A percentile compares a stretch with the other conserved stretches of the same genome.
phyloP scores from a whole-genome alignment of 2,113 vertebrate species.

The Ophthalmolycus amberensis region DNA sequence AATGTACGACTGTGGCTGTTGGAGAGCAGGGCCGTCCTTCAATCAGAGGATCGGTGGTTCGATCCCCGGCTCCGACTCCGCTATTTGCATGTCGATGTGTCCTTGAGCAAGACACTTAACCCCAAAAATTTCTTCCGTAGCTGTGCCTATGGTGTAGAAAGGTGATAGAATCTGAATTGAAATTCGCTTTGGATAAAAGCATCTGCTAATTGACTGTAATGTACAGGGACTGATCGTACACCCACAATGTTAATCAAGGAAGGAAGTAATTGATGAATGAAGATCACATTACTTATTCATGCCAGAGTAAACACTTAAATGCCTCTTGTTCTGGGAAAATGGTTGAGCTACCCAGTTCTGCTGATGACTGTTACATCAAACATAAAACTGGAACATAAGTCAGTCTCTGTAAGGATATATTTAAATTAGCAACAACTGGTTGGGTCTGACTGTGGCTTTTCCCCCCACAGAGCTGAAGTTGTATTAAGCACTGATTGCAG shows the following conservation, averaged over 20 bases:
- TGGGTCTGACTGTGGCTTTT: neutral
- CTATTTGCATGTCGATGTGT: too few species aligned
- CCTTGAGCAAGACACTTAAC: too few species aligned
- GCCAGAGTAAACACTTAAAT: conserved; percentile 4
- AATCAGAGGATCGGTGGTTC: too few species aligned
- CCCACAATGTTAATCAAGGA: conserved; percentile 1
- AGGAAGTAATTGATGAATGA: neutral
- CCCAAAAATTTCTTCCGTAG: too few species aligned
- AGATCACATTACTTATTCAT: conserved; percentile 14
- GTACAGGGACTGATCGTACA: neutral
- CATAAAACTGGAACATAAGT: neutral
- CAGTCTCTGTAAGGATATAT: neutral
- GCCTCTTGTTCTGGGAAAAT: neutral
- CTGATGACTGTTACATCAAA: neutral
- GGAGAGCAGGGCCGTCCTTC: too few species aligned
- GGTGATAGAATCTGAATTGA: too few species aligned
- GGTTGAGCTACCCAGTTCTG: neutral
- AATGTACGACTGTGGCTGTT: neutral
- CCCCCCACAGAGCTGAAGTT: neutral
- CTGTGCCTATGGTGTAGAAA: too few species aligned
- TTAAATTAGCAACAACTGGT: conserved; percentile 18
- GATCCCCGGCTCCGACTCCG: too few species aligned
- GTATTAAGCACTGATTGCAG: neutral
- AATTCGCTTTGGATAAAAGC: too few species aligned
- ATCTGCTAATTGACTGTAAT: neutral